Evolutionary conservation across 2,113 vertebrate species (phyloP), one percentile per base, ranked within the genome.

Genomic region (Antechinus flavipes): DNA sequence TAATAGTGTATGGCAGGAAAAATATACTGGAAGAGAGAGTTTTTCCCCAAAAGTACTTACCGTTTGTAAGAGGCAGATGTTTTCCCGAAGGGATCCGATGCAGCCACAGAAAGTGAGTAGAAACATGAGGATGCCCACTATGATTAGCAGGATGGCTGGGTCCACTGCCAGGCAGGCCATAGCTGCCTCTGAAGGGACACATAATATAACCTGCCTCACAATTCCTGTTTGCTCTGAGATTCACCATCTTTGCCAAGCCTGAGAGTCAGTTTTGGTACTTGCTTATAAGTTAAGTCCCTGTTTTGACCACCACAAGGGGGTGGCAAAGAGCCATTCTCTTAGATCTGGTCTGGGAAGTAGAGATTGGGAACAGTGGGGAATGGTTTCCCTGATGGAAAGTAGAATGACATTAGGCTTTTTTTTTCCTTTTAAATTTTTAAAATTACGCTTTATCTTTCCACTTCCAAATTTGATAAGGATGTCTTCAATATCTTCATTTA

Each of bases 81-180:
- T 99, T 98, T 99, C 99, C 0, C 99, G 97, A 90, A 99, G 97
- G 91, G 99, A 99, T 89, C 99, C 99, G 0, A 99, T 98, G 30
- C 99, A 99, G 97, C 99, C 99, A 2, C 99, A 99, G 99, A 99
- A 99, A 55, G 99, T 99, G 98, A 99, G 98, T 94, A 99, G 97
- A 98, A 99, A 99, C 99, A 99, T 99, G 95, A 99, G 98, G 90
- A 99, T 16, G 0, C 99, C 99, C 3, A 99, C 98, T 0, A 98
- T 93, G 24, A 99, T 92, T 53, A 99, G 98, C 95, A 99, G 97
- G 52, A 99, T 92, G 94, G 99, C 99, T 0, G 99, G 99, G 95
- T 99, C 99, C 98, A 99, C 98, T 0, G 99, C 98, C 95, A 99
- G 98, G 96, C 97, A 99, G 2, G 99, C 99, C 98, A 99, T 92